Evolutionary conservation across 2,113 vertebrate genomes (phyloP).

Genomic region (Promerops cafer): DNA sequence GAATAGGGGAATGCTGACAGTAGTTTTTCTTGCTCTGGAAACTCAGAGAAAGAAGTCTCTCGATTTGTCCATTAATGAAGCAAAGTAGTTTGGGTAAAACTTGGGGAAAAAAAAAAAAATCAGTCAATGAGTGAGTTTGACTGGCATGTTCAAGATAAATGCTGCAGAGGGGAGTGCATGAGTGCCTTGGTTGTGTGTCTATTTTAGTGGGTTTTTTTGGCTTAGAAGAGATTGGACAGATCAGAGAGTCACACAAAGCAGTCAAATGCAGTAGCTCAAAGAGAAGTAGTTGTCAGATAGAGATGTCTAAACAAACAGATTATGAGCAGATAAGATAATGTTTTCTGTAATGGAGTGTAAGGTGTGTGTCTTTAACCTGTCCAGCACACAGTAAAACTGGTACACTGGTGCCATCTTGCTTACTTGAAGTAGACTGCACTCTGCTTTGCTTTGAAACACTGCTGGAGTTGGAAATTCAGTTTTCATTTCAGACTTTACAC

Average conservation of each 20-base stretch:
- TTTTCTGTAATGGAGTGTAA: background rate
- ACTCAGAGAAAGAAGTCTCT: background rate
- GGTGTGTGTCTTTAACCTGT: background rate
- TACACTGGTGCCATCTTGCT: slow-evolving; percentile 63
- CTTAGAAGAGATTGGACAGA: background rate
- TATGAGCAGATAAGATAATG: background rate
- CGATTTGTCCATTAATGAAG: background rate
- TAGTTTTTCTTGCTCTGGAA: background rate
- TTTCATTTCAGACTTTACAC: background rate
- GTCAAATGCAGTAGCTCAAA: background rate
- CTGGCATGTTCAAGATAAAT: background rate
- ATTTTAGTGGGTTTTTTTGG: background rate
- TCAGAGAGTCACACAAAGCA: background rate
- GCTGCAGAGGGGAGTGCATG: background rate
- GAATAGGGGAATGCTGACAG: background rate
- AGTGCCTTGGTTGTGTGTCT: background rate
- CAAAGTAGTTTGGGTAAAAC: background rate
- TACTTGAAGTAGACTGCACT: slow-evolving; percentile 17
- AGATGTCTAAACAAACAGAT: background rate
- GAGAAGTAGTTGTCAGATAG: background rate
- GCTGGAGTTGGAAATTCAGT: background rate
- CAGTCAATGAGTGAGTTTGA: background rate
- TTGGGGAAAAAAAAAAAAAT: background rate
- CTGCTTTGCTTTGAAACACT: background rate
- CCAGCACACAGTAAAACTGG: background rate